These are phyloP conservation scores for Platorchestia sp. DNA, from an alignment of 1,140 invertebrate species.

Conservation along the genomic window DNA sequence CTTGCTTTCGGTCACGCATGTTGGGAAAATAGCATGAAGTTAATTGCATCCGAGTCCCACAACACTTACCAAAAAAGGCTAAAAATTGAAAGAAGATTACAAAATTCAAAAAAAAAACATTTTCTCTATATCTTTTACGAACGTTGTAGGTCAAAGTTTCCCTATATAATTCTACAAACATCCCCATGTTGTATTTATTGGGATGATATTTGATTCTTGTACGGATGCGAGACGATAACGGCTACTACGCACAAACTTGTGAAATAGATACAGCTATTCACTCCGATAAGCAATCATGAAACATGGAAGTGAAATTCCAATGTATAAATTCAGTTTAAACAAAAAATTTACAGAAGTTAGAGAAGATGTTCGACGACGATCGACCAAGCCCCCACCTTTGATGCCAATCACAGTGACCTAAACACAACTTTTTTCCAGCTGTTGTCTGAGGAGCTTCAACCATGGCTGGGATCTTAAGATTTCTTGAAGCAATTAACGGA, in stretches of 20 bases:
- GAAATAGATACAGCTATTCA: background rate
- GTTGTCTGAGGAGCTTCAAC: background rate
- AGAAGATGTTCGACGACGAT: background rate
- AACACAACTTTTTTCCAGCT: background rate
- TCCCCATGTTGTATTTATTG: background rate
- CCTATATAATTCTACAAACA: background rate
- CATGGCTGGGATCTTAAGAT: background rate
- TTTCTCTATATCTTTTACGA: background rate
- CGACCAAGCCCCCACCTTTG: background rate
- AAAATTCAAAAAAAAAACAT: background rate
- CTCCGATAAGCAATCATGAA: background rate
- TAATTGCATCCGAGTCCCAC: background rate
- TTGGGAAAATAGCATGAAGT: background rate
- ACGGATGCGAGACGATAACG: background rate
- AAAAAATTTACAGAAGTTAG: background rate
- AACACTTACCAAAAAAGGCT: background rate
- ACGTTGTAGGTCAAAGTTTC: background rate
- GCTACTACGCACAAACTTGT: background rate
- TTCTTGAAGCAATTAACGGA: slow-evolving; percentile 52
- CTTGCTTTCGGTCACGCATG: background rate
- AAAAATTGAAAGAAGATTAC: background rate
- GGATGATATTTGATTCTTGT: background rate
- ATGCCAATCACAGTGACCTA: background rate
- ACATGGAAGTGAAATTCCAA: background rate
- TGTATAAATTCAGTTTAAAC: background rate